A percentile compares a stretch with the other conserved stretches of the same genome.
Evolutionary conservation across 2,888 invertebrate species (phyloP).

Genomic region (Bembecia ichneumoniformis): DNA sequence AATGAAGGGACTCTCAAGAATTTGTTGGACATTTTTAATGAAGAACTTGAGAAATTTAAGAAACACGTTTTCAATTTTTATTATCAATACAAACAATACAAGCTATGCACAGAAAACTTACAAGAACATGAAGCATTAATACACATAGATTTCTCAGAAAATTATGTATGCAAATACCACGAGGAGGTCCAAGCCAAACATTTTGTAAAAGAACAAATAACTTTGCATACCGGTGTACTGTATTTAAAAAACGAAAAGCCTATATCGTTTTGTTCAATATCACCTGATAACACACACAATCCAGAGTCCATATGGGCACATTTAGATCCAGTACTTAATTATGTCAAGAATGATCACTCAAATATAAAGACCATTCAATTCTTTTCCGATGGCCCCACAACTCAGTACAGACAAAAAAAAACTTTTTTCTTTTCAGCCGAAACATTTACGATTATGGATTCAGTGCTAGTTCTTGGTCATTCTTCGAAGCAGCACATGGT

Average conservation of each 20-base stretch:
- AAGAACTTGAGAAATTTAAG: conserved; percentile 8
- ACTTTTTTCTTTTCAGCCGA: conserved; percentile 13
- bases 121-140: not conserved
- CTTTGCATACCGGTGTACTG: not conserved
- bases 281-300: not conserved
- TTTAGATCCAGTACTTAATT: not conserved
- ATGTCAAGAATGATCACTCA: not conserved
- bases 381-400: conserved; percentile 15
- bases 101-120: not conserved
- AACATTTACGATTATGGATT: conserved; percentile 5
- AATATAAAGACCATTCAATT: conserved; percentile 4
- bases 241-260: not conserved
- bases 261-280: not conserved
- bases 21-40: conserved; percentile 5
- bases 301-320: not conserved
- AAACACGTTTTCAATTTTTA: conserved; percentile 5
- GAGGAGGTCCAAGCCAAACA: not conserved
- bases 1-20: conserved; percentile 6
- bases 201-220: not conserved
- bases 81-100: not conserved
- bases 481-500: conserved; percentile 1
- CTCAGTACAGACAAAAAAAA: conserved; percentile 15
- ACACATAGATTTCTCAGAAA: not conserved
- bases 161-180: not conserved
- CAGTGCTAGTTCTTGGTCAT: not conserved